Evolutionary conservation across 2,888 invertebrate species (phyloP), one percentile per base, ranked within the genome.

Genomic region (Limnephilus marmoratus): DNA sequence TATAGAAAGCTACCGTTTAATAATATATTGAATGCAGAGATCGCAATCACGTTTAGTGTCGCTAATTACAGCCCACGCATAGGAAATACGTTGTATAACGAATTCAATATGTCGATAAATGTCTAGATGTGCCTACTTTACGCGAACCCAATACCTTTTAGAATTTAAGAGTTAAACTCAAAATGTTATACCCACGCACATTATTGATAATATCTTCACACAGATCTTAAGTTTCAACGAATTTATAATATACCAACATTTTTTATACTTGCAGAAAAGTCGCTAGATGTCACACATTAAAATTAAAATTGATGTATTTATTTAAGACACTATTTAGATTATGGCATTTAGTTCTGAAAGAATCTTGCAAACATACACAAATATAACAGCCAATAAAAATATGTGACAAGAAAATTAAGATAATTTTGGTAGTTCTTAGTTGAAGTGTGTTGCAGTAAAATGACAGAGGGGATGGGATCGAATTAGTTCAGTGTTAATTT

Each of bases 31-130:
- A 87, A 68, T 83, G 68, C 86, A 24, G 31, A 86, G 91, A 91
- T 91, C 68, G 91, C 87, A 81, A 91, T 91, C 91, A 81, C 68
- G 88, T 91, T 91, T 89, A 91, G 87, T 91, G 34, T 91, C 88
- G 82, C 91, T 91, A 91, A 91, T 91, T 91, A 91, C 49, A 82
- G 88, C 88, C 87, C 88, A 81, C 83, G 88, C 91, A n/a, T 80
- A 80, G 85, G 68, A 83, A 83, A 41, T 82, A 90, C 90, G 89
- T 83, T 90, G 53, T 90, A 49, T 45, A 83, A 83, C 31, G 68
- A 68, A 68, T 34, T 34, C 29, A 31, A 68, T 68, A 87, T 31
- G 87, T 34, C 87, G 34, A 87, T 87, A 87, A 49, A 87, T 87
- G 87, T 53, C 24, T 13, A 87, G 87, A 34, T 53, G 53, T 24